These are phyloP conservation scores for Podarcis raffonei DNA, from an alignment of 2,113 vertebrate species.

Conservation along the genomic window DNA sequence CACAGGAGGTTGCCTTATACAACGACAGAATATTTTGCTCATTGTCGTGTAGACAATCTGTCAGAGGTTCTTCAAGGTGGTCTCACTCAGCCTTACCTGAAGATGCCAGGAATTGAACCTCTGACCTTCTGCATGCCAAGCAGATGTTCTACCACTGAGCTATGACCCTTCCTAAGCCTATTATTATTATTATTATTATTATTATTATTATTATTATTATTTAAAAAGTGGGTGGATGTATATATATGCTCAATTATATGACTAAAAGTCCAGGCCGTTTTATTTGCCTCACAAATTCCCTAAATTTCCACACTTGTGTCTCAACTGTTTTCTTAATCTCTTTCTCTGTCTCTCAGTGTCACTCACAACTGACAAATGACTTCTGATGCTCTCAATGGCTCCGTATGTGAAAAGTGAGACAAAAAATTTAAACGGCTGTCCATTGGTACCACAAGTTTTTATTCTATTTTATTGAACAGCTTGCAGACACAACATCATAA, in stretches of 20 bases:
- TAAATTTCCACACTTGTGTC: accelerated
- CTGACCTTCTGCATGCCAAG: too few relatives aligned
- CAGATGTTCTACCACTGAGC: too few relatives aligned
- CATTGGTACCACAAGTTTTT: neutral
- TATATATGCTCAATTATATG: neutral
- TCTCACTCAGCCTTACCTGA: too few relatives aligned
- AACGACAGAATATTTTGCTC: too few relatives aligned
- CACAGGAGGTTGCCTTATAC: too few relatives aligned
- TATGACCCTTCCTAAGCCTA: too few relatives aligned
- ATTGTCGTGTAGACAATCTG: too few relatives aligned
- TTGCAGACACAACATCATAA: neutral
- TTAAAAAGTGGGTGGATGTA: neutral
- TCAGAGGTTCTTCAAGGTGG: too few relatives aligned
- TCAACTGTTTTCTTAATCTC: accelerated
- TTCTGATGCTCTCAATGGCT: neutral
- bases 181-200: too few relatives aligned
- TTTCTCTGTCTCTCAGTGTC: neutral
- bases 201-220: too few relatives aligned
- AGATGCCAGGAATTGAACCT: too few relatives aligned
- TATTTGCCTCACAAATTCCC: neutral
- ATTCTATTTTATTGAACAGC: neutral
- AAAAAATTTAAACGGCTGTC: neutral
- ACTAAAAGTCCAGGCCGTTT: neutral
- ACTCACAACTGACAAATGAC: accelerated
- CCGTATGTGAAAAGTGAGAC: neutral